Evolutionary conservation across 2,888 invertebrate genomes (phyloP).

Genomic region (Crocallis elinguaria): DNA sequence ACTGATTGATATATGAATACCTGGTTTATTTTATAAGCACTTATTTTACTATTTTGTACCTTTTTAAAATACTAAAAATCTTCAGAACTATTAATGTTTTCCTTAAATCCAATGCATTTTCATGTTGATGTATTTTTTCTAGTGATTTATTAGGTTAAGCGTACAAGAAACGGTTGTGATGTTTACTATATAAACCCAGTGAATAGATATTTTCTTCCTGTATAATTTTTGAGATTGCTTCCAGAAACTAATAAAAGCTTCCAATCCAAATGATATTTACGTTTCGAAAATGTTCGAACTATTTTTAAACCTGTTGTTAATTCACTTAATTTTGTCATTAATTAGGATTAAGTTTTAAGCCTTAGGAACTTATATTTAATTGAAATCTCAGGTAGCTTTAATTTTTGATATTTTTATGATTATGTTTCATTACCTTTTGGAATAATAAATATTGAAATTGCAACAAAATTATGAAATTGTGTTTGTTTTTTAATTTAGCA

Average conservation of each 20-base stretch:
- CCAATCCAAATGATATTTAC: constrained; percentile 37
- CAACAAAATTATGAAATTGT: constrained; percentile 4
- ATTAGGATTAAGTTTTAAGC: constrained; percentile 31
- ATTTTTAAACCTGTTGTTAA: constrained; percentile 8
- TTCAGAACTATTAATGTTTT: constrained; percentile 18
- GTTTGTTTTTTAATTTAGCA: constrained; percentile 1
- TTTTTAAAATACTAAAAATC: constrained; percentile 9
- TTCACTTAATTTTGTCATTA: constrained; percentile 2
- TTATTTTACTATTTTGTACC: constrained; percentile 24
- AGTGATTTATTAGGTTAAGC: constrained; percentile 34
- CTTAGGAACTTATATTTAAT: constrained; percentile 34
- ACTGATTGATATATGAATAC: constrained; percentile 43
- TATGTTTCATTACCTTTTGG: constrained; percentile 48
- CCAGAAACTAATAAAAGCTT: constrained; percentile 39
- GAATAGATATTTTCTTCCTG: constrained; percentile 31
- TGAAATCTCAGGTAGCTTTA: constrained; percentile 71
- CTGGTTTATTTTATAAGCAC: constrained; percentile 32
- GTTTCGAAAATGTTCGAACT: constrained; percentile 26
- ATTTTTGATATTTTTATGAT: constrained; percentile 54
- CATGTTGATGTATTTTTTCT: constrained; percentile 22
- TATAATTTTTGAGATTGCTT: constrained; percentile 29
- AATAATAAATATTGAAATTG: constrained; percentile 33
- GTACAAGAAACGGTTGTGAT: constrained; percentile 55
- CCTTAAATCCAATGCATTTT: constrained; percentile 31
- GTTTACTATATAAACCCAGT: constrained; percentile 35